Percentiles rank a stretch among this genome's conserved stretches.
phyloP scores from a whole-genome alignment of 2,888 invertebrate species.

The Muschampia plurimacula region DNA sequence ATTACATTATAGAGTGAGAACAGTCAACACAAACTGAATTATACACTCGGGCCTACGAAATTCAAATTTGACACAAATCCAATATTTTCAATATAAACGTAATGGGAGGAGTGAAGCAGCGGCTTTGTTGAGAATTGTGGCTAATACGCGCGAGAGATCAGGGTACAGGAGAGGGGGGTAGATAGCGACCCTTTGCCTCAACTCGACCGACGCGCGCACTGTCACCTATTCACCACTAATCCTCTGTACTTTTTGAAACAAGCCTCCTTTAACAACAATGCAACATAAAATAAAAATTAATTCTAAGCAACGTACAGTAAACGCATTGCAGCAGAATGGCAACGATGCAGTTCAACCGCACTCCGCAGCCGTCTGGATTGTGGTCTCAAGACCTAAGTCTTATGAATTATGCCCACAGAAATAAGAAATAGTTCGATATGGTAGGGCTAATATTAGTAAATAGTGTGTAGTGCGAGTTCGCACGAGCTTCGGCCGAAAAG shows the following conservation, averaged over 20 bases:
- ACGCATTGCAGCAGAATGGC: slow-evolving; percentile 2
- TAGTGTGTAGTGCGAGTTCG: slow-evolving; percentile 42
- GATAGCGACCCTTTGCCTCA: slow-evolving; percentile 52
- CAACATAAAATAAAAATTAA: background rate
- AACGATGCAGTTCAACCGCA: background rate
- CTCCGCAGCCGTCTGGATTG: background rate
- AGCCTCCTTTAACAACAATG: slow-evolving; percentile 8
- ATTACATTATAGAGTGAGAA: slow-evolving; percentile 17
- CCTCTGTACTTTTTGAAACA: slow-evolving; percentile 17
- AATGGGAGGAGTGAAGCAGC: slow-evolving; percentile 45
- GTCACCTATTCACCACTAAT: slow-evolving; percentile 31
- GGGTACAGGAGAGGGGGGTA: slow-evolving; percentile 48
- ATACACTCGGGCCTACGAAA: slow-evolving; percentile 24
- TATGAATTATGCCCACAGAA: slow-evolving; percentile 15
- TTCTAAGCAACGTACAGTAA: background rate
- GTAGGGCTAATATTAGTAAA: slow-evolving; percentile 35
- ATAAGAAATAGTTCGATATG: slow-evolving; percentile 31
- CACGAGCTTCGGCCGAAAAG: slow-evolving; percentile 52
- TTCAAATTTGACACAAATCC: slow-evolving; percentile 30
- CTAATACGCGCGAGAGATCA: slow-evolving; percentile 60
- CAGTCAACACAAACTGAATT: slow-evolving; percentile 26
- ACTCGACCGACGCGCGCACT: slow-evolving; percentile 64
- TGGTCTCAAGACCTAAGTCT: slow-evolving; percentile 10
- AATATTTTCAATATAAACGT: slow-evolving; percentile 44
- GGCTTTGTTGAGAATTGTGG: slow-evolving; percentile 55